Base-by-base conservation (phyloP, 2,113 vertebrate species). In the Picathartes gymnocephalus region DNA sequence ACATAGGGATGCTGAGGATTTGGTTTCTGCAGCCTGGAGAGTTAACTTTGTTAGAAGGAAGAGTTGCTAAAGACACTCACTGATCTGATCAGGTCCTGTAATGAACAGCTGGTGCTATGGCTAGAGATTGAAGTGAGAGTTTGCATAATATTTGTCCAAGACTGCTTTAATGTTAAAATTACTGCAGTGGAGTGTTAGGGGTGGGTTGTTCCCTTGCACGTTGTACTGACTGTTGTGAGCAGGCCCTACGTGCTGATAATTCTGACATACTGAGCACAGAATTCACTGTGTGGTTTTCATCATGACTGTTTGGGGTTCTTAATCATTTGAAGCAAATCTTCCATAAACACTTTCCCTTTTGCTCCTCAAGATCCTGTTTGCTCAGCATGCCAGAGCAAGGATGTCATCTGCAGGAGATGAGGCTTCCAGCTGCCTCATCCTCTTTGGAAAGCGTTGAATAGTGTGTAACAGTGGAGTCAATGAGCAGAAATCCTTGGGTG, bases 341-440 rank as follows among this genome's bases (percentile, higher is more conserved):
- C 61, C 89, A 90, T 92, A 96, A 96, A 95, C 96, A 94, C 90
- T 95, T 96, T 95, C 92, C 93, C 95, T 96, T 92, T 81, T 96
- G 37, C 92, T 90, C 83, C 90, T 93, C 84, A 84, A 91, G 97
- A 96, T 97, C 76, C 84, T 95, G 89, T 97, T 96, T 95, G 88
- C 65, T 96, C 81, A 95, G 96, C 94, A 85, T 96, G 92, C 90
- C 78, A 74, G 86, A 95, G 73, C 4, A 2, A 88, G 90, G 95
- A 80, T 95, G 86, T 97, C 96, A 95, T 97, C 95, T 92, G 68
- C 22, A 6, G 1, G 48, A 79, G 86, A 69, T 57, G 82, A 96
- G 39, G 85, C 72, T 86, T 91, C 9, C 10, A 88, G 88, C 82
- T 87, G 69, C 82, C 92, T 95, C 69, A 22, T 64, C 14, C 35